phyloP scores from a whole-genome alignment of 2,797 vertebrate species.

The Merluccius polli region DNA sequence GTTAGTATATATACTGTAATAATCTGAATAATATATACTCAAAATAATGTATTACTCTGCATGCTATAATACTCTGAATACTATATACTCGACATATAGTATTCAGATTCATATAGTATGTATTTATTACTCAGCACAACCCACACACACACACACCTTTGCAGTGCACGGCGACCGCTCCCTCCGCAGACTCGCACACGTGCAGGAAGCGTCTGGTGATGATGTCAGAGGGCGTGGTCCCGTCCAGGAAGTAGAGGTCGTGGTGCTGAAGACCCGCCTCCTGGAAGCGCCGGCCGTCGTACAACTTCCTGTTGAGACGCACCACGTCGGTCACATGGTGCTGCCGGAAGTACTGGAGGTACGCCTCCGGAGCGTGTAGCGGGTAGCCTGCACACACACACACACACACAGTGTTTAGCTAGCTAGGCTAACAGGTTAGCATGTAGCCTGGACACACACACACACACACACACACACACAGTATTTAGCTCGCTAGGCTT shows the following conservation, averaged over 20 bases:
- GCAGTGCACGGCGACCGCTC: constrained; percentile 91
- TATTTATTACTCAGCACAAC: too few relatives aligned
- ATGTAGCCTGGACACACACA: constrained; percentile 79
- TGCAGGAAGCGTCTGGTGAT: constrained; percentile 87
- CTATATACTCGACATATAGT: too few relatives aligned
- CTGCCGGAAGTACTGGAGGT: constrained; percentile 94
- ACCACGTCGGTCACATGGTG: constrained; percentile 84
- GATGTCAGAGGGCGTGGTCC: constrained; percentile 87
- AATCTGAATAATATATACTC: too few relatives aligned
- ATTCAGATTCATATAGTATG: too few relatives aligned
- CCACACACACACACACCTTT: constrained; percentile 74
- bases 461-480: not conserved
- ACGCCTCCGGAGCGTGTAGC: constrained; percentile 92
- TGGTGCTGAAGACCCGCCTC: constrained; percentile 89
- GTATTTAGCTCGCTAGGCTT: not conserved
- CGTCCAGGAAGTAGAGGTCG: constrained; percentile 92
- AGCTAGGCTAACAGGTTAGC: constrained; percentile 49
- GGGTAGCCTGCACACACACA: constrained; percentile 79
- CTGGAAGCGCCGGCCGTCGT: constrained; percentile 87
- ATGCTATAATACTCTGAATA: too few relatives aligned
- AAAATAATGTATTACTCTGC: too few relatives aligned
- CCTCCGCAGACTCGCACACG: constrained; percentile 82
- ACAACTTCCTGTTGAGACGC: constrained; percentile 94
- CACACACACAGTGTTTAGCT: not conserved
- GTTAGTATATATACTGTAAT: too few relatives aligned